Evolutionary conservation across 1,140 invertebrate species (phyloP), one percentile per base, ranked within the genome.

Genomic region (Hirudo medicinalis): DNA sequence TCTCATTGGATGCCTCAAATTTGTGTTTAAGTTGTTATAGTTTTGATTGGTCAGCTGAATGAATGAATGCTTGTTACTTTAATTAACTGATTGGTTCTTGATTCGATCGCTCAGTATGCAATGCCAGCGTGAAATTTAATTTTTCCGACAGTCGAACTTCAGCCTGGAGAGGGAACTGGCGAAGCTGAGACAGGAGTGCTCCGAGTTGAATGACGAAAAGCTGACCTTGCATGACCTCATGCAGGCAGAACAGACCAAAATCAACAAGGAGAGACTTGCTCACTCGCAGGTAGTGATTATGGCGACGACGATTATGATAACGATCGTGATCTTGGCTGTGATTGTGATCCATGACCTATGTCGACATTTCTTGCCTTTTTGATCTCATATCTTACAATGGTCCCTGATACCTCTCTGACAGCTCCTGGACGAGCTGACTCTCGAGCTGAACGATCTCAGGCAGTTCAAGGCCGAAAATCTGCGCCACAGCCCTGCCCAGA

Each of bases 191-290:
- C 80, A 82, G 4, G 82, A 83, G 53, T 79, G 86, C 15, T 79
- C 82, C 54, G 81, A 81, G 27, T 79, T 87, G 0, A 82, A 83
- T 71, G 86, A 87, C 53, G 86, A 87, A 72, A 77, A 86, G 67
- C 76, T 79, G 19, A 78, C 79, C 76, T 78, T 82, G 74, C 81
- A 85, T 20, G 87, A 88, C 53, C 76, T 77, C 81, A 87, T 57
- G 78, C 83, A 22, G 80, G 85, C n/a, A 80, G 86, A 71, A 83
- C 87, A 71, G 83, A 81, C 73, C 84, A 87, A 54, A 81, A 87
- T 78, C 63, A 78, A 79, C n/a, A 76, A 78, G 54, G 83, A 85
- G 74, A 74, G 79, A 67, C 72, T 76, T 19, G 76, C 76, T 43
- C 80, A 78, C 53, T 78, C 78, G 67, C 79, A 80, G 77, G 80